These are phyloP conservation scores for Perca flavescens DNA, from an alignment of 2,113 vertebrate species.

Conservation along the genomic window DNA sequence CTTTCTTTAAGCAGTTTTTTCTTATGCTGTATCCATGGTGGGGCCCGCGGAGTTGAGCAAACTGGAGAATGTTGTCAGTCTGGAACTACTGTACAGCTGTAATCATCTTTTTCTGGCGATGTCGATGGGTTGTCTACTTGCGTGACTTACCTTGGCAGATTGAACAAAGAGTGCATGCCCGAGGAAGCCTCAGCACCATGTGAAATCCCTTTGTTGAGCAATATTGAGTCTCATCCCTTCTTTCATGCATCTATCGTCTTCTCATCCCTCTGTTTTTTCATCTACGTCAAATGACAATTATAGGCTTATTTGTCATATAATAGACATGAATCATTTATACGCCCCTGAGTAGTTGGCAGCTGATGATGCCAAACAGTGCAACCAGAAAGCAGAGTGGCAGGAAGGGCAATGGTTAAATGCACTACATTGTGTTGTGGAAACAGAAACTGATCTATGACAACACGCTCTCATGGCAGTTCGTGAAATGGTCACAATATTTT, in stretches of 20 bases:
- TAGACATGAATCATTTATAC: slow-evolving; percentile 36
- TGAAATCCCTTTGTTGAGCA: slow-evolving; percentile 49
- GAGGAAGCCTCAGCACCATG: slow-evolving; percentile 32
- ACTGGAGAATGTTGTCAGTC: too few relatives aligned
- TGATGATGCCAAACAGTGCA: slow-evolving; percentile 13
- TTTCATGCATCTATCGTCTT: slow-evolving; percentile 35
- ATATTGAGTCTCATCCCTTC: slow-evolving; percentile 24
- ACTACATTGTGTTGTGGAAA: background rate
- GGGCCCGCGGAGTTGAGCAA: too few relatives aligned
- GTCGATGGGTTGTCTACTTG: slow-evolving; percentile 15
- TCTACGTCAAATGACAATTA: slow-evolving; percentile 43
- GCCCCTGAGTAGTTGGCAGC: slow-evolving; percentile 29
- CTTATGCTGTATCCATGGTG: too few relatives aligned
- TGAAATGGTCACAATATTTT: too few relatives aligned
- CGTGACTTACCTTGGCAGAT: too few relatives aligned
- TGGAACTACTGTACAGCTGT: too few relatives aligned
- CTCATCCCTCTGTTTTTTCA: slow-evolving; percentile 31
- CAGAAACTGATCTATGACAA: too few relatives aligned
- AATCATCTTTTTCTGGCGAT: slow-evolving; percentile 40
- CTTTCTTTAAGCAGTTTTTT: too few relatives aligned
- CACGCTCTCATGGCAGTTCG: too few relatives aligned
- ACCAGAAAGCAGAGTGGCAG: background rate
- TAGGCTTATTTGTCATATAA: slow-evolving; percentile 33
- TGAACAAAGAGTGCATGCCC: slow-evolving; percentile 57
- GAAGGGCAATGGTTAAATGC: background rate